Percentiles rank a stretch among this genome's conserved stretches.
These are phyloP conservation scores for Mormyrus hasselquistii DNA, from an alignment of 2,797 vertebrate species.

Conservation along the genomic window DNA sequence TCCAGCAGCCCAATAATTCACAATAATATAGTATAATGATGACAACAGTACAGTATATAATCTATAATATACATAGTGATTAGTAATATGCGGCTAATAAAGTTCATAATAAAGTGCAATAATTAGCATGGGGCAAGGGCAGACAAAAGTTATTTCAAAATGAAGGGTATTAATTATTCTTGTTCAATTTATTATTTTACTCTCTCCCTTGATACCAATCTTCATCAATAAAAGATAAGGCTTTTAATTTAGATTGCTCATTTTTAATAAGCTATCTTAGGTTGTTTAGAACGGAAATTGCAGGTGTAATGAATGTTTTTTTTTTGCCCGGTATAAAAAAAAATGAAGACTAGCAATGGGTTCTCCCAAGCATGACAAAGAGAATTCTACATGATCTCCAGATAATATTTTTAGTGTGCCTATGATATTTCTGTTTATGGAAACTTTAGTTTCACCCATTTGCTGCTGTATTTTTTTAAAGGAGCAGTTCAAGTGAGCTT, in stretches of 20 bases:
- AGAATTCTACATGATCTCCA: not conserved
- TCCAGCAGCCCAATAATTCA: not conserved
- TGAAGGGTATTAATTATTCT: constrained; percentile 15
- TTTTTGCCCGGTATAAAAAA: not conserved
- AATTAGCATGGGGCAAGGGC: not conserved
- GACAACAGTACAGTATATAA: not conserved
- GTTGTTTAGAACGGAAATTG: constrained; percentile 22
- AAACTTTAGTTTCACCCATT: not conserved
- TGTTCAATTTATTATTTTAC: constrained; percentile 18
- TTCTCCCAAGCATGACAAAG: not conserved
- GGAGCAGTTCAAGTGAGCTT: not conserved
- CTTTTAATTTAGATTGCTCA: constrained; percentile 17
- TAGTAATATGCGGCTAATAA: not conserved
- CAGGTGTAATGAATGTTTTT: constrained; percentile 17
- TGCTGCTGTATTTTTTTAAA: not conserved
- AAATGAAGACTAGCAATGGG: not conserved
- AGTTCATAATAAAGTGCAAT: constrained; percentile 13
- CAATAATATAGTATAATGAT: constrained; percentile 8
- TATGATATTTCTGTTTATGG: not conserved
- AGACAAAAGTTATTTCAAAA: constrained; percentile 11
- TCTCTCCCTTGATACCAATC: constrained; percentile 19
- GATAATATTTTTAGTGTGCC: not conserved
- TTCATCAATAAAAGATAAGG: constrained; percentile 22
- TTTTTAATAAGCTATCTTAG: constrained; percentile 16
- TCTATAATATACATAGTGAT: constrained; percentile 8